Evolutionary conservation across 2,888 invertebrate species (phyloP), one percentile per base, ranked within the genome.

Genomic region (Thereva nobilitata): DNA sequence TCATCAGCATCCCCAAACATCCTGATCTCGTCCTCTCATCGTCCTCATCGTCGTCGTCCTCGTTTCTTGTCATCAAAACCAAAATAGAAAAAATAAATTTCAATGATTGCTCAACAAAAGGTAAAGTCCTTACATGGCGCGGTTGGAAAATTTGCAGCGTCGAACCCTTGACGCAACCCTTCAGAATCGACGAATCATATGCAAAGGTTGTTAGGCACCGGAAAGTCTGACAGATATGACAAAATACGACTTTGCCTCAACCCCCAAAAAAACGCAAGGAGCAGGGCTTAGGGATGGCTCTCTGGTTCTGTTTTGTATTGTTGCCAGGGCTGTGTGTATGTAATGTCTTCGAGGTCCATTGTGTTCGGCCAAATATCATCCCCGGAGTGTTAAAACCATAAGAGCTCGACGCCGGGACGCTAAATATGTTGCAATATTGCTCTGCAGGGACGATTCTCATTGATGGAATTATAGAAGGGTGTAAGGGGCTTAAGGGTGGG

Each of bases 211-310:
- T 70, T 70, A 70, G 70, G 59, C 66, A 67, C 70, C 70, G 70
- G 68, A 70, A 70, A 70, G 70, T 66, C 67, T 70, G 70, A 70
- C 70, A 70, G 70, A 70, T 70, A 70, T 70, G 70, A 69, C 70
- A 69, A 70, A 70, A 70, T 70, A 70, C 66, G 70, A 70, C 70
- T 64, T 67, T 52, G 47, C 44, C 69, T 64, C 69, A 69, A 44
- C 61, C 69, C 53, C 12, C 5, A 1, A 49, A n/a, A n/a, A n/a
- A n/a, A n/a, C n/a, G 10, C 4, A 23, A 49, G 4, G 49, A 23
- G 12, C 5, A 12, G 6, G 8, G 9, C 9, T 42, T 7, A 8
- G 9, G 7, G 7, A 42, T 42, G 7, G 7, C 8, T 49, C 9
- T 9, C 23, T 9, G n/a, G 12, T 12, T 12, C 34, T 7, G 23